phyloP scores from a whole-genome alignment of 2,888 invertebrate genomes.

The Lordiphosa andalusiaca region DNA sequence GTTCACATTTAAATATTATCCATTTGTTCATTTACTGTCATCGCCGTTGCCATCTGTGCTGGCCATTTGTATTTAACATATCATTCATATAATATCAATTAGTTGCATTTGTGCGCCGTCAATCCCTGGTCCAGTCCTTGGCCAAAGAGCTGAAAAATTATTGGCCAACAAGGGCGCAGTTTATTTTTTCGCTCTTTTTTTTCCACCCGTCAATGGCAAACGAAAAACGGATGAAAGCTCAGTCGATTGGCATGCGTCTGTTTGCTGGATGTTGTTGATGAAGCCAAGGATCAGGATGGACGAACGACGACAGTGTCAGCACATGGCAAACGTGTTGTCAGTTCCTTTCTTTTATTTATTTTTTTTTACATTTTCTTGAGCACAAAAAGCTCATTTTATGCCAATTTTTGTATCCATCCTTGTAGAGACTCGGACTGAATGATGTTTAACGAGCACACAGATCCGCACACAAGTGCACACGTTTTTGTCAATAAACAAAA shows the following conservation, averaged over 20 bases:
- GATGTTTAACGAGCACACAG: slow-evolving; percentile 50
- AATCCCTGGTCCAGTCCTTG: slow-evolving; percentile 14
- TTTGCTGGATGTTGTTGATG: slow-evolving; percentile 40
- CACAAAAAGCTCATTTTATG: slow-evolving; percentile 68
- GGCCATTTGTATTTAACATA: slow-evolving; percentile 63
- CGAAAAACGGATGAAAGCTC: slow-evolving; percentile 48
- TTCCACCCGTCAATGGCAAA: slow-evolving; percentile 48
- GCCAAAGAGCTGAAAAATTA: slow-evolving; percentile 2
- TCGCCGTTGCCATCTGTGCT: slow-evolving; percentile 33
- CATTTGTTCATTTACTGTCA: slow-evolving; percentile 18
- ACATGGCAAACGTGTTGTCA: slow-evolving; percentile 34
- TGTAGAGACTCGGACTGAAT: slow-evolving; percentile 37
- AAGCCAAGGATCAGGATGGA: slow-evolving; percentile 19
- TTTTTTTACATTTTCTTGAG: slow-evolving; percentile 10
- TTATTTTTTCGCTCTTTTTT: neutral
- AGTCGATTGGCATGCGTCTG: slow-evolving; percentile 59
- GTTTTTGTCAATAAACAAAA: too few species aligned
- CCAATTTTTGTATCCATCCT: slow-evolving; percentile 53
- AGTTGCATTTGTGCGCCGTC: slow-evolving; percentile 59
- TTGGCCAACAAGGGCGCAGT: too few species aligned
- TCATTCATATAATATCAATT: slow-evolving; percentile 74
- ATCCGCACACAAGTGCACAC: too few species aligned
- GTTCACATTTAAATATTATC: slow-evolving; percentile 49
- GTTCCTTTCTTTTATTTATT: slow-evolving; percentile 6
- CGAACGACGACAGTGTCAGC: slow-evolving; percentile 51